Evolutionary conservation across 2,113 vertebrate species (phyloP), one percentile per base, ranked within the genome.

Genomic region (Corythornis cristatus): DNA sequence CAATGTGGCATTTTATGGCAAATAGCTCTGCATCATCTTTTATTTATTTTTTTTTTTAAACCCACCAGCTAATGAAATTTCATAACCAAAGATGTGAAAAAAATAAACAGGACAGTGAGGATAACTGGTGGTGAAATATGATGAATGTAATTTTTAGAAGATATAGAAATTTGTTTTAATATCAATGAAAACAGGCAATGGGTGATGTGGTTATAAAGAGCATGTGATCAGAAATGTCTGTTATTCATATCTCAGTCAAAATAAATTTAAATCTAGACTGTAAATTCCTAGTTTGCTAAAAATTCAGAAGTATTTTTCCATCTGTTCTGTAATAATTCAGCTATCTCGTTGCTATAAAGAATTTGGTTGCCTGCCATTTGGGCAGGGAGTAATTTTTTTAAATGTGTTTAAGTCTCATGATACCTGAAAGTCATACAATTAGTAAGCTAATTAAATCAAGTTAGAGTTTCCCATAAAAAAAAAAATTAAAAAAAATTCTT

Each of bases 311-410:
- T 88, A 93, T 90, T 95, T 96, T 94, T 92, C 95, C 95, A 97
- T 97, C 97, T 97, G 96, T 86, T 96, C 92, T 89, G 87, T 92
- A 96, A 97, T 94, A 95, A 97, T 94, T 94, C 91, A 79, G 89
- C 81, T 93, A 86, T 91, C 87, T 89, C 79, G 64, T 89, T 95
- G 91, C 89, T 95, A 89, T 87, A 95, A 95, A 93, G 91, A 88
- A 95, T 89, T 90, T 97, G 96, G 86, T 96, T 0, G 1, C 18
- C 83, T 96, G 96, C 95, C 96, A 96, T 92, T 94, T 93, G 78
- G 85, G 65, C 89, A 87, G 57, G 54, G 74, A 94, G 67, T 77
- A 0, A 71, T 88, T 86, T 94, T 95, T 92, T 76, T n/a, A 89
- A 95, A 94, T 67, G 75, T 22, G 1, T 91, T 85, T 81, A 91